These are phyloP conservation scores for Latheticus oryzae DNA, from an alignment of 2,888 invertebrate species.

Conservation along the genomic window DNA sequence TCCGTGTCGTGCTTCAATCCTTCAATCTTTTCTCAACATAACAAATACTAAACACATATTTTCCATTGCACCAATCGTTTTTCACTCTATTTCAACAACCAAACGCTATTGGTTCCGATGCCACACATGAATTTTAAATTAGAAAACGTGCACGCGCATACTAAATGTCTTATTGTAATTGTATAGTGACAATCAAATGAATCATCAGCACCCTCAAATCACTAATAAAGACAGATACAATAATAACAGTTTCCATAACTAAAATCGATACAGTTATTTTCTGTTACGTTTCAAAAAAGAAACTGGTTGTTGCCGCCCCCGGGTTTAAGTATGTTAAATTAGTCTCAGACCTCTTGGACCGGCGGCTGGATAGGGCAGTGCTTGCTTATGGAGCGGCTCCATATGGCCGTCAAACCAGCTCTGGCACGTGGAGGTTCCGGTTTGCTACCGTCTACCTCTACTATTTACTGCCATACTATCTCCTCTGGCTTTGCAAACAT, in stretches of 20 bases:
- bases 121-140: constrained; percentile 55
- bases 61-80: too few species aligned
- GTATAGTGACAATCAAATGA: too few species aligned
- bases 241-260: too few species aligned
- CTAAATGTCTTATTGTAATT: too few species aligned
- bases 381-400: constrained; percentile 45
- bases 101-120: constrained; percentile 48
- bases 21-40: constrained; percentile 2
- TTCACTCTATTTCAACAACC: constrained; percentile 46
- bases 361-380: constrained; percentile 40
- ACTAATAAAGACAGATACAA: constrained; percentile 7
- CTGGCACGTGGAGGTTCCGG: constrained; percentile 59
- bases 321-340: constrained; percentile 42
- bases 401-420: constrained; percentile 62
- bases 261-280: constrained; percentile 12
- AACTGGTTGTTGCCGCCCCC: constrained; percentile 57
- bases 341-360: constrained; percentile 32
- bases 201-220: constrained; percentile 7
- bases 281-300: too few species aligned
- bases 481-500: constrained; percentile 42
- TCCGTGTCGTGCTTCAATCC: constrained; percentile 52
- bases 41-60: constrained; percentile 4
- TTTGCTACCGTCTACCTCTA: constrained; percentile 51
- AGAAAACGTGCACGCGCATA: constrained; percentile 43
- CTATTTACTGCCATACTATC: constrained; percentile 39